Evolutionary conservation across 1,140 invertebrate species (phyloP).

Genomic region (Drosophila mojavensis): DNA sequence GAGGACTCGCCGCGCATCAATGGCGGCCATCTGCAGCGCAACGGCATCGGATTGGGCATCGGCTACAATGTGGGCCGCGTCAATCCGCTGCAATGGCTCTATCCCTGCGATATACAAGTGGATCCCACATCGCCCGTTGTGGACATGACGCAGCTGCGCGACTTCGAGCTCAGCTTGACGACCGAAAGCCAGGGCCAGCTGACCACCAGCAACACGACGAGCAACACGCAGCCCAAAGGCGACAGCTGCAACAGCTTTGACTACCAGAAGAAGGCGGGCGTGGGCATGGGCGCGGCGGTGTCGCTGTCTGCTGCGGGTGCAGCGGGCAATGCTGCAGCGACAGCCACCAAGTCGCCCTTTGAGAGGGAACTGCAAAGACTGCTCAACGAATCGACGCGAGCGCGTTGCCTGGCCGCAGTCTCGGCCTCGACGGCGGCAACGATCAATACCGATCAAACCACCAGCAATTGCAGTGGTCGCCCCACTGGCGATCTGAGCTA

Average conservation of each 20-base stretch:
- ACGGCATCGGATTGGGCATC: constrained; percentile 15
- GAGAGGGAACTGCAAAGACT: constrained; percentile 90
- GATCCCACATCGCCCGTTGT: constrained; percentile 76
- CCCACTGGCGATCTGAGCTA: constrained; percentile 1
- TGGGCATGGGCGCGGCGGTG: constrained; percentile 38
- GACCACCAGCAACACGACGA: constrained; percentile 74
- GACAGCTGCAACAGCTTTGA: constrained; percentile 88
- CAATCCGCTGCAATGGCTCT: constrained; percentile 86
- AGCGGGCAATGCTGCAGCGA: constrained; percentile 2
- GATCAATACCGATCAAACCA: constrained; percentile 56
- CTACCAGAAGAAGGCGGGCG: constrained; percentile 83
- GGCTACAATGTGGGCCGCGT: constrained; percentile 44
- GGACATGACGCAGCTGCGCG: constrained; percentile 73
- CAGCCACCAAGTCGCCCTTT: constrained; percentile 85
- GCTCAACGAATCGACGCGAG: constrained; percentile 86
- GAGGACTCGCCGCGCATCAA: constrained; percentile 81
- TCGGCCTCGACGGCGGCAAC: constrained; percentile 29
- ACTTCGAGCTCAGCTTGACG: constrained; percentile 82
- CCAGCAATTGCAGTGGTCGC: constrained; percentile 73
- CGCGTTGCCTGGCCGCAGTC: constrained; percentile 49
- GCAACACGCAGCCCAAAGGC: constrained; percentile 85
- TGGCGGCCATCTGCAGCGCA: constrained; percentile 56
- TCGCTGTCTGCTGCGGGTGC: constrained; percentile 4
- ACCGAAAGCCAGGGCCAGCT: constrained; percentile 84
- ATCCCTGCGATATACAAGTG: constrained; percentile 87